Evolutionary conservation across 2,888 invertebrate genomes (phyloP).

Genomic region (Thyatira batis): DNA sequence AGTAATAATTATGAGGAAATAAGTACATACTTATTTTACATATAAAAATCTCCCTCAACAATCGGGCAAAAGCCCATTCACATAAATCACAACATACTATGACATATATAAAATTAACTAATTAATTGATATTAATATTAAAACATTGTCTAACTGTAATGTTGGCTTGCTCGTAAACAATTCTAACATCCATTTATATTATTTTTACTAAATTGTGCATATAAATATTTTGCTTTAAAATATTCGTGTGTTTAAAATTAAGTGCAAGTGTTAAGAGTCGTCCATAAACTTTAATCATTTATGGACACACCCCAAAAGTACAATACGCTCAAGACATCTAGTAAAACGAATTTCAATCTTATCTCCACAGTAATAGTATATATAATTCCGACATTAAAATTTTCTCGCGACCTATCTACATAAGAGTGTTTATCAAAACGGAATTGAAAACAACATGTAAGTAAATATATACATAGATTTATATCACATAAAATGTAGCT

Average conservation of each 20-base stretch:
- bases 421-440: slow-evolving; percentile 5
- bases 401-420: slow-evolving; percentile 12
- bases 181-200: background rate
- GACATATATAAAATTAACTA: background rate
- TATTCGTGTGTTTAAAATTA: background rate
- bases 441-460: slow-evolving; percentile 6
- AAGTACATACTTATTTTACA: background rate
- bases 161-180: background rate
- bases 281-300: background rate
- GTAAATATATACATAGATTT: slow-evolving; percentile 22
- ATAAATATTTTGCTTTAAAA: background rate
- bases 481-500: slow-evolving; percentile 43
- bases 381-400: background rate
- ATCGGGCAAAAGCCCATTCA: background rate
- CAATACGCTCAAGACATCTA: background rate
- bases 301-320: background rate
- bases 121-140: background rate
- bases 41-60: background rate
- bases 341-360: background rate
- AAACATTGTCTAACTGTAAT: background rate
- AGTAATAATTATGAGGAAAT: too few relatives aligned
- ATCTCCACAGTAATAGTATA: background rate
- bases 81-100: background rate
- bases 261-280: background rate
- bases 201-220: background rate